A percentile compares a stretch with the other conserved stretches of the same genome.
phyloP scores from a whole-genome alignment of 1,140 invertebrate species.

The Zaprionus davidi region DNA sequence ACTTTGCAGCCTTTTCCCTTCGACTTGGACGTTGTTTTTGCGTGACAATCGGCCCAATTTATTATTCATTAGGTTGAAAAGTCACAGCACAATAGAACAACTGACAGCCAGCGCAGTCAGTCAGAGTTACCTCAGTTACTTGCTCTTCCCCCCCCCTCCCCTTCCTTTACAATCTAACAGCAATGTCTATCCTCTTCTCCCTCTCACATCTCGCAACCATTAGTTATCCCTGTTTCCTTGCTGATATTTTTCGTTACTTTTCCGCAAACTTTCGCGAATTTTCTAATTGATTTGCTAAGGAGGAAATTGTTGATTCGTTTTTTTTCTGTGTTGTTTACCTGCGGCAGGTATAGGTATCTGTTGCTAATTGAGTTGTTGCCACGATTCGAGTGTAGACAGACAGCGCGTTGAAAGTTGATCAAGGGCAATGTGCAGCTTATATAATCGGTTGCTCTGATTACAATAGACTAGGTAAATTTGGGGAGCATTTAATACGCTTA shows the following conservation, averaged over 20 bases:
- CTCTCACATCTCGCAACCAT: slow-evolving; percentile 47
- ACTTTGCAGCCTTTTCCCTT: background rate
- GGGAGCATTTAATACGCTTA: background rate
- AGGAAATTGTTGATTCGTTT: slow-evolving; percentile 43
- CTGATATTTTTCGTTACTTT: slow-evolving; percentile 26
- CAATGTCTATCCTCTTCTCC: background rate
- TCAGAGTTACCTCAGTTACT: background rate
- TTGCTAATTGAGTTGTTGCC: slow-evolving; percentile 23
- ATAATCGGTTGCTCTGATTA: background rate
- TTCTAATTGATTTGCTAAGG: slow-evolving; percentile 67
- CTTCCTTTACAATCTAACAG: background rate
- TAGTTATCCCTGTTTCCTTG: slow-evolving; percentile 50
- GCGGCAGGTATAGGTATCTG: slow-evolving; percentile 18
- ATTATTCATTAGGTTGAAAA: slow-evolving; percentile 83
- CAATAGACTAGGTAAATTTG: background rate
- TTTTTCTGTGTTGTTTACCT: slow-evolving; percentile 15
- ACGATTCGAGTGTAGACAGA: background rate
- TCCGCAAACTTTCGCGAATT: slow-evolving; percentile 47
- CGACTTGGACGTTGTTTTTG: slow-evolving; percentile 61
- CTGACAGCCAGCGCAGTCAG: slow-evolving; percentile 73
- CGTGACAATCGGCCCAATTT: slow-evolving; percentile 80
- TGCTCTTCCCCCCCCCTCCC: background rate
- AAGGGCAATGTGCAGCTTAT: slow-evolving; percentile 10
- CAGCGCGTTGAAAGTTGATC: slow-evolving; percentile 12
- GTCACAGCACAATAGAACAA: slow-evolving; percentile 70